Base-by-base conservation (phyloP, 2,888 invertebrate genomes). In the Mesochorus sp. region DNA sequence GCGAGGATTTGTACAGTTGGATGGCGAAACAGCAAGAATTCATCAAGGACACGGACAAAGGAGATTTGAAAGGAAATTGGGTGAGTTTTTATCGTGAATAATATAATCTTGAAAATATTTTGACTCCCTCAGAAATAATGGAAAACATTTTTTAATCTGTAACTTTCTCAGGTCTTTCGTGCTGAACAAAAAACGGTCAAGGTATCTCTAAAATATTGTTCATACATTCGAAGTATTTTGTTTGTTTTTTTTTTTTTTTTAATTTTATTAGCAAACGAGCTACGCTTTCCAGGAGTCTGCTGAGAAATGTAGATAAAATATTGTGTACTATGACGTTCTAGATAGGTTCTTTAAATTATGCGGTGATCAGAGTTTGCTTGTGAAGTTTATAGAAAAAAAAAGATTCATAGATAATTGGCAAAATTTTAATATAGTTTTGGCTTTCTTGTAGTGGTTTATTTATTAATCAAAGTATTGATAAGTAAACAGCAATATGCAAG, bases 1-100 rank as follows among this genome's bases (percentile, higher is more conserved):
- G 94, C n/a, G 97, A 97, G 88, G 98, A 98, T 91, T 92, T 98
- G 47, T 98, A 98, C 90, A 96, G 96, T 84, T 98, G 98, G 98
- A 98, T 98, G 98, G 97, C 97, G 0, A 96, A 97, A 85, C 98
- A 98, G 86, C 96, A 97, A 84, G 93, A 93, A 80, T 92, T 92
- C 80, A 91, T 92, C 70, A 91, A 91, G 10, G 91, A 91, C 62
- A 89, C 89, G 49, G 94, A 91, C 34, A 90, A 88, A 74, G 85
- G 84, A 74, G 88, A 88, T 78, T 83, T 91, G 10, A 91, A 88
- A 79, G 90, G 90, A 76, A 90, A 91, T 78, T 91, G 91, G 91
- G 91, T 91, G 81, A 82, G 87, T 62, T n/a, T n/a, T n/a, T n/a
- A 28, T 34, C 5, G 2, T 3, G n/a, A 34, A 19, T 31, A 34